Percentiles rank a stretch among this genome's conserved stretches.
Evolutionary conservation across 2,888 invertebrate species (phyloP).

Genomic region (Bedellia somnulentella): DNA sequence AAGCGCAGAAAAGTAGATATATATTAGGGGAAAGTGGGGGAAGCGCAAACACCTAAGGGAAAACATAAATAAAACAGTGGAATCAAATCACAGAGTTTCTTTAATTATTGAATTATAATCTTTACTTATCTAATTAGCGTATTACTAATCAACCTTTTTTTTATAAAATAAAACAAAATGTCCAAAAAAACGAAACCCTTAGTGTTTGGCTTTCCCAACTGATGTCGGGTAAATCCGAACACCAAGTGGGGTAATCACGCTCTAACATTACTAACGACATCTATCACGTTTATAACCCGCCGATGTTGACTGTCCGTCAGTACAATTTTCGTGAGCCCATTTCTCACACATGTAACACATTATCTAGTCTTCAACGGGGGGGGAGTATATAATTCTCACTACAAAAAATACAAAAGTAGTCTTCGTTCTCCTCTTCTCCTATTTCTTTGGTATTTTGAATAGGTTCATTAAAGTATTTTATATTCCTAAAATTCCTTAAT

Average conservation of each 20-base stretch:
- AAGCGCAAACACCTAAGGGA: conserved; percentile 5
- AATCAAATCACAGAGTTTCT: not conserved
- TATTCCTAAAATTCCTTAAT: too few species aligned
- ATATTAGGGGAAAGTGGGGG: conserved; percentile 4
- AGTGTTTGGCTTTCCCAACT: conserved; percentile 3
- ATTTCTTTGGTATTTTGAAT: conserved; percentile 4
- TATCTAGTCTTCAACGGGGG: conserved; percentile 11
- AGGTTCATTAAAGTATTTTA: too few species aligned
- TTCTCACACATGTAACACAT: conserved; percentile 10
- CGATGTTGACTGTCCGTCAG: conserved; percentile 6
- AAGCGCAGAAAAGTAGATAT: too few species aligned
- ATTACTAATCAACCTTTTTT: not conserved
- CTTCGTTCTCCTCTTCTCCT: conserved; percentile 5
- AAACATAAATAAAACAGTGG: conserved; percentile 5
- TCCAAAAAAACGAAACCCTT: conserved; percentile 5
- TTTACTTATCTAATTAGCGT: not conserved
- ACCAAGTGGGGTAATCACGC: conserved; percentile 7
- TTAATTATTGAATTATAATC: not conserved
- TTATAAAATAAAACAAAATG: too few species aligned
- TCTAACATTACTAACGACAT: conserved; percentile 1
- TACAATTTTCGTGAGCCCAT: conserved; percentile 11
- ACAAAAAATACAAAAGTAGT: conserved; percentile 8
- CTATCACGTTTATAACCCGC: conserved; percentile 7
- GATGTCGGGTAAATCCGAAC: conserved; percentile 6
- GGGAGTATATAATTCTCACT: conserved; percentile 7